Percentiles rank a stretch among this genome's conserved stretches.
Evolutionary conservation across 2,888 invertebrate genomes (phyloP).

Genomic region (Ethmia dodecea): DNA sequence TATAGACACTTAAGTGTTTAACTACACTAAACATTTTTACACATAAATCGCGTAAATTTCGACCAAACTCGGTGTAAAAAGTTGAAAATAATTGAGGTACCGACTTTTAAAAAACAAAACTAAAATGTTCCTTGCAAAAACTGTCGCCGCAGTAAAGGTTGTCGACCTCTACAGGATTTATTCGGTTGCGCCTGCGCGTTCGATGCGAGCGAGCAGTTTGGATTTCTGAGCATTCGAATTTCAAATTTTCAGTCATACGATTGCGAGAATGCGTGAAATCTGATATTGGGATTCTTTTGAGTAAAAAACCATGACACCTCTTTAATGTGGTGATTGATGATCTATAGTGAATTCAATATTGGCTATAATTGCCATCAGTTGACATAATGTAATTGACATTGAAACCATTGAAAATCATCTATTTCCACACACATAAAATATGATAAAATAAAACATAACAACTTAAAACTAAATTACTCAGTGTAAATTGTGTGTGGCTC

Average conservation of each 20-base stretch:
- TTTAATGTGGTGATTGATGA: conserved; percentile 11
- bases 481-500: no score
- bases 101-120: conserved; percentile 53
- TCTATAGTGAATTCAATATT: no score
- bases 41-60: conserved; percentile 51
- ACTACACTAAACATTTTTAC: conserved; percentile 44
- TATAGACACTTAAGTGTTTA: conserved; percentile 10
- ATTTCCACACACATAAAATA: no score
- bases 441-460: no score
- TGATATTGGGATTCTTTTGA: conserved; percentile 11
- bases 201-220: conserved; percentile 20
- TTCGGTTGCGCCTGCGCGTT: conserved; percentile 43
- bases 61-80: conserved; percentile 53
- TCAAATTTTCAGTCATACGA: conserved; percentile 69
- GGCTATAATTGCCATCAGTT: no score
- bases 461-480: no score
- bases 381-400: no score
- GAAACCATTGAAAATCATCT: no score
- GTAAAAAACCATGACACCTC: conserved; percentile 2
- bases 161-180: conserved; percentile 57
- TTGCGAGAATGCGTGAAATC: conserved; percentile 52
- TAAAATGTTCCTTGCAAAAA: conserved; percentile 65
- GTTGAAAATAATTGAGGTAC: conserved; percentile 68
- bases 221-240: conserved; percentile 67
- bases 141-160: conserved; percentile 56